phyloP scores from a whole-genome alignment of 2,797 vertebrate species.

The Schizopygopsis pylzovi region DNA sequence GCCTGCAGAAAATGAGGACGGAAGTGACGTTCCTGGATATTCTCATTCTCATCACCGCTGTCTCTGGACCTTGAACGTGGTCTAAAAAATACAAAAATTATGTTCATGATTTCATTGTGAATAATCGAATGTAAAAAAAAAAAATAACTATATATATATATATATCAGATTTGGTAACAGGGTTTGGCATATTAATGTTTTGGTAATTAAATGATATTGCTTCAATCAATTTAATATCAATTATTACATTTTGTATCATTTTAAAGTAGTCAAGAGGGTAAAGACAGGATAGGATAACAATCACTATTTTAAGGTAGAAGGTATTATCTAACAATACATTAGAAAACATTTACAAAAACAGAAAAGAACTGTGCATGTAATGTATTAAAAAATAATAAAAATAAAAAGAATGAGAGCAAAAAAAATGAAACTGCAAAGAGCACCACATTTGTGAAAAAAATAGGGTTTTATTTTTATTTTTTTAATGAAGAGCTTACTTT shows the following conservation, averaged over 20 bases:
- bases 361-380: background rate
- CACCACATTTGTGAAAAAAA: background rate
- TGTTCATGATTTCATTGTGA: background rate
- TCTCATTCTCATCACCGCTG: constrained; percentile 95
- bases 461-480: background rate
- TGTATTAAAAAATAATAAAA: background rate
- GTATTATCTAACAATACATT: background rate
- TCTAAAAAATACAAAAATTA: constrained; percentile 70
- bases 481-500: background rate
- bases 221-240: background rate
- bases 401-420: background rate
- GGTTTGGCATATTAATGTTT: background rate
- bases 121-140: background rate
- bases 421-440: background rate
- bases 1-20: constrained; percentile 99
- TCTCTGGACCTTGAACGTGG: constrained; percentile 95
- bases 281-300: background rate
- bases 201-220: background rate
- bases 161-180: background rate
- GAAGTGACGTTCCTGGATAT: constrained; percentile 98
- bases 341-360: background rate
- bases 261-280: no score
- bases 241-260: background rate
- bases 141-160: background rate
- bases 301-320: background rate